Base-by-base conservation (phyloP, 2,113 vertebrate species). In the Halichoeres trimaculatus region DNA sequence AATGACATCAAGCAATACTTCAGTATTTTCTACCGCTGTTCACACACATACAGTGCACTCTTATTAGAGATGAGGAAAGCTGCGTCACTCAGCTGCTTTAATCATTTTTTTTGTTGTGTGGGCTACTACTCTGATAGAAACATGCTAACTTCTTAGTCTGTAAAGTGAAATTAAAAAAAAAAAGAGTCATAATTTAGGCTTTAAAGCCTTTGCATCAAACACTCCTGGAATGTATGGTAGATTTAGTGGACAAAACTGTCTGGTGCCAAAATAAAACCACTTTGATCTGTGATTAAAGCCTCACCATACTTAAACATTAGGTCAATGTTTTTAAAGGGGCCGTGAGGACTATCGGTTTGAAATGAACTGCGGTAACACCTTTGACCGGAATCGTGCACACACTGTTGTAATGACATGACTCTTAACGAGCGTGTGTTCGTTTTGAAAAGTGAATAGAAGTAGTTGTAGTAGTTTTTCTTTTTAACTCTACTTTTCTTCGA, bases 1-100 rank as follows among this genome's bases (percentile, higher is more conserved):
- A 75, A 64, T 56, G 57, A 45, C 62, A 78, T 57, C 45, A 84
- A 66, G 52, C 51, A 70, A 62, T 34, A 63, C 5, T 43, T 50
- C 59, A 63, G 48, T 30, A 50, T 9, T 36, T 14, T 10, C 55
- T 40, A 70, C n/a, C 48, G 26, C 22, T 35, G 68, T 10, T 36
- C 34, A 68, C 30, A 74, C 57, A 72, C 23, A 22, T 19, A 63
- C 61, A 38, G 24, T 64, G 19, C 34, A 63, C 56, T 62, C 51
- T 36, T 13, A 36, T 55, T 13, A 40, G 26, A 22, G 43, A 62
- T 56, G 50, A 78, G 58, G 70, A 79, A 58, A 1, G 64, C 16
- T 68, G 36, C 0, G 1, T 54, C 34, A 24, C 36, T 68, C 48
- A 26, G 38, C 26, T 41, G 23, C 23, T 45, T 71, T 59, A 17